Base-by-base conservation (phyloP, 2,888 invertebrate species). In the Eumerus sabulonum region DNA sequence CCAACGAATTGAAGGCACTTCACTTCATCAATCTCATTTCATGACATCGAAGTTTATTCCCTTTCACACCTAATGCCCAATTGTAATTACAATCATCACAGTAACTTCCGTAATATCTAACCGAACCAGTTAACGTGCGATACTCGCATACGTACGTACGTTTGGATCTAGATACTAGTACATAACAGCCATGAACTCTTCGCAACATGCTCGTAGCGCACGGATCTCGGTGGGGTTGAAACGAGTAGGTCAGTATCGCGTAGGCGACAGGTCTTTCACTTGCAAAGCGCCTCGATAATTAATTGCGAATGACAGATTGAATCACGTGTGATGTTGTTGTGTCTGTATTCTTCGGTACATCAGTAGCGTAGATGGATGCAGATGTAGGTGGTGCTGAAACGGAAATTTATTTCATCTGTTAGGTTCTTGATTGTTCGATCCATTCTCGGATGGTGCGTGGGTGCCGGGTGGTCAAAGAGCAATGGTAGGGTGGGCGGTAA, bases 221-320 rank as follows among this genome's bases (percentile, higher is more conserved):
- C 40, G 38, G 50, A 53, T 60, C 59, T 54, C 51, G 62, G 45
- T 44, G 67, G 56, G 47, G 45, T 16, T 42, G 66, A 76, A 66
- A 16, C 27, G 7, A 27, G 27, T 27, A 7, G 44, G 11, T 27
- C 66, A 14, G 62, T 73, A 36, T 13, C 9, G 70, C 51, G 44
- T 60, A 59, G 9, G 35, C 5, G 17, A 12, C 11, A 14, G 13
- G 16, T 7, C 27, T 14, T 16, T 16, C 14, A n/a, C 1, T 40
- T 47, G 3, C 57, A 27, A 44, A 59, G 60, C 19, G 45, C 60
- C 62, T 47, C 56, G 57, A 57, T 72, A 67, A 67, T 72, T 77
- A 67, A 77, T 77, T 67, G 72, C 67, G 62, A 77, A 67, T 72
- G 72, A 62, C 47, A 64, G 63, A 77, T 67, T 62, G 47, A 77